Evolutionary conservation across 2,888 invertebrate species (phyloP).

Genomic region (Embidobia sp.): DNA sequence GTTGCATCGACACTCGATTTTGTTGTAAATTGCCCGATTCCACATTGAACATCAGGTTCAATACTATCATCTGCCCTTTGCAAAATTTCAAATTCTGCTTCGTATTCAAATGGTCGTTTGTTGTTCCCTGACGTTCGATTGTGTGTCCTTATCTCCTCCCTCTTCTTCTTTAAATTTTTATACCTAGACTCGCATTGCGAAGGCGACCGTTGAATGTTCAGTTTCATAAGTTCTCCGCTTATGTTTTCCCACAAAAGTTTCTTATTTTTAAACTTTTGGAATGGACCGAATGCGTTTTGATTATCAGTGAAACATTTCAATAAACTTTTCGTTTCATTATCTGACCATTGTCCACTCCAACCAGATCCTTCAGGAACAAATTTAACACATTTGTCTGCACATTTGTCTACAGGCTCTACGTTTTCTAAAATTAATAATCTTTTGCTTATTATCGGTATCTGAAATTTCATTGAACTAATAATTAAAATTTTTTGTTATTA

Average conservation of each 20-base stretch:
- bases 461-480: background rate
- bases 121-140: conserved; percentile 35
- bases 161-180: conserved; percentile 35
- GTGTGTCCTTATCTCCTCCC: conserved; percentile 7
- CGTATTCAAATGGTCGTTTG: conserved; percentile 20
- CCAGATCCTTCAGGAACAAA: conserved; percentile 11
- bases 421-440: background rate
- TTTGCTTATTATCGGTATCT: background rate
- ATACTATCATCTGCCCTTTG: conserved; percentile 29
- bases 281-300: conserved; percentile 36
- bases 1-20: too few species aligned
- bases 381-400: too few species aligned
- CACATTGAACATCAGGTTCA: conserved; percentile 29
- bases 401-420: too few species aligned
- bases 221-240: conserved; percentile 8
- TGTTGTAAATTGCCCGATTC: conserved; percentile 10
- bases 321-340: conserved; percentile 14
- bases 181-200: conserved; percentile 33
- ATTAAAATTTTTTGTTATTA: too few species aligned
- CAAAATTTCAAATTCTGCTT: conserved; percentile 31
- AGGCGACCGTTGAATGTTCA: conserved; percentile 23
- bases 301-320: conserved; percentile 7
- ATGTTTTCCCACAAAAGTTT: conserved; percentile 32
- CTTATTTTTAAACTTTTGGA: conserved; percentile 23
- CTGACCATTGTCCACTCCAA: conserved; percentile 16